Base-by-base conservation (phyloP, 2,888 invertebrate species). In the Parascotia fuliginaria region DNA sequence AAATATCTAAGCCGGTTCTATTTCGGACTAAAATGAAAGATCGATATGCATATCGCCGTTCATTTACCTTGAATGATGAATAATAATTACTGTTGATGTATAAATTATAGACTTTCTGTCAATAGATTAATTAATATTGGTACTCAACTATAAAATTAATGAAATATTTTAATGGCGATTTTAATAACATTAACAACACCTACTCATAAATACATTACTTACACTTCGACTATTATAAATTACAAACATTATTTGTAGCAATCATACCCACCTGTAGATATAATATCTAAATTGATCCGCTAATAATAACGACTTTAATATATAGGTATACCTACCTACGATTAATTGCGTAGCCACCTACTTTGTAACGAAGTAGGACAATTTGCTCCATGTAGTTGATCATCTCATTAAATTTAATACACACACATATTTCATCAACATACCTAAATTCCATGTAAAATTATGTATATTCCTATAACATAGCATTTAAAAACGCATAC, bases 51-150 rank as follows among this genome's bases (percentile, higher is more conserved):
- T 83, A 81, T 79, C 78, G 77, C 72, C 82, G 82, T 85, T 81
- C 84, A 81, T 86, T 89, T 87, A 80, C 88, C 85, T 87, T 86
- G 85, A 86, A 79, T 84, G 80, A 80, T 87, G 86, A 89, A 90
- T 88, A 87, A 83, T 87, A 81, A 85, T 83, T 80, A 78, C 74
- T 66, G 45, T 73, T 70, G 60, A 80, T 77, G 77, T 80, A 79
- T 84, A 79, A 81, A 81, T 85, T 84, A 85, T 81, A 68, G 69
- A 77, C 81, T 86, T 86, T 85, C 83, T 79, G 83, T 79, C 80
- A 77, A 75, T 83, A 79, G 78, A 84, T 84, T 87, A 86, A 85
- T 87, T 83, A 80, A 67, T 71, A 65, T 58, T 75, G 56, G 70
- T 71, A 74, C 72, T 70, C 57, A 81, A 81, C 79, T 77, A 75